phyloP scores from a whole-genome alignment of 2,113 vertebrate genomes.

The Psittacus erithacus region DNA sequence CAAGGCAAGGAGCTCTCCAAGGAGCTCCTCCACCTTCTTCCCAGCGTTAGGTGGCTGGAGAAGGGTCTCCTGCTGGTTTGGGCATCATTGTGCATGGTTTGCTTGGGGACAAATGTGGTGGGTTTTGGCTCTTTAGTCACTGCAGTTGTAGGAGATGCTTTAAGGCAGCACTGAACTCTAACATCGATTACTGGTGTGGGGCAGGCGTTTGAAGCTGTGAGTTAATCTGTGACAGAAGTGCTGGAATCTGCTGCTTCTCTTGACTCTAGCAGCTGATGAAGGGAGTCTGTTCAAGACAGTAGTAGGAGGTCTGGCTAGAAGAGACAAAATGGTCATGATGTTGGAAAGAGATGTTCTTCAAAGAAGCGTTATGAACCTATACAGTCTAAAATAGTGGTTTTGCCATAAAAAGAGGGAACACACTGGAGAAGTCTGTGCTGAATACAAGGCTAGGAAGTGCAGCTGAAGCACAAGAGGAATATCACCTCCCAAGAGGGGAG shows the following conservation, averaged over 20 bases:
- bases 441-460: neutral
- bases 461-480: accelerated
- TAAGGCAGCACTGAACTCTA: neutral
- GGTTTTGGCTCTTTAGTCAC: neutral
- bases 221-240: neutral
- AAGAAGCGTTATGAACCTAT: neutral
- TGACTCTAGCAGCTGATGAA: neutral
- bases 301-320: neutral
- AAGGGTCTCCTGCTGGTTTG: neutral
- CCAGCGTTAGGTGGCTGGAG: neutral
- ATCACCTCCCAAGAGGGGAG: neutral
- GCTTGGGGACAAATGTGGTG: too few species aligned
- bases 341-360: neutral
- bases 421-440: neutral
- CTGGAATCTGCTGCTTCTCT: neutral
- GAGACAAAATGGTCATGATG: neutral
- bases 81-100: neutral
- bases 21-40: neutral
- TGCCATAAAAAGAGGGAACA: neutral
- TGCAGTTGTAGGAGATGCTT: neutral
- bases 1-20: accelerated
- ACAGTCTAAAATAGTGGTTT: neutral
- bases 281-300: neutral
- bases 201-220: neutral
- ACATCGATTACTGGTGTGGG: accelerated